phyloP scores from a whole-genome alignment of 2,797 vertebrate species.

The Neomorphus geoffroyi region DNA sequence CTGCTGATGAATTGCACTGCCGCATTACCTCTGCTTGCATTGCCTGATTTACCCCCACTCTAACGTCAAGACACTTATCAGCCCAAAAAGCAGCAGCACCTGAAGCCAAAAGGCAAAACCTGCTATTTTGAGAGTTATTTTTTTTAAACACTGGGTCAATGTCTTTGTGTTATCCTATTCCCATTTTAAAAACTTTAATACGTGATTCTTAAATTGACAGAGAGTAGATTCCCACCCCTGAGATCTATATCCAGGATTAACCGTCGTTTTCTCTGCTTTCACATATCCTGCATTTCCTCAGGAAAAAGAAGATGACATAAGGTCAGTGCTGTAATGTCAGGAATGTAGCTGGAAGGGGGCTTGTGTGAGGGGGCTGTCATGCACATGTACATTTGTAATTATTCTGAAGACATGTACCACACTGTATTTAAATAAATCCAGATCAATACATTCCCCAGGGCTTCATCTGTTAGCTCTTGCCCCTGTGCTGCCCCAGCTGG shows the following conservation, averaged over 20 bases:
- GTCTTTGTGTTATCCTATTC: neutral
- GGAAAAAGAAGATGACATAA: slow-evolving; percentile 21
- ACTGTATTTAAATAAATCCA: slow-evolving; percentile 29
- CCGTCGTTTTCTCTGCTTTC: neutral
- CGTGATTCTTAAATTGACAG: neutral
- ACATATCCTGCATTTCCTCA: slow-evolving; percentile 25
- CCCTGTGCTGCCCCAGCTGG: neutral
- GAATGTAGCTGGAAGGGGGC: slow-evolving; percentile 16
- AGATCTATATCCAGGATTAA: neutral
- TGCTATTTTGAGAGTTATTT: neutral
- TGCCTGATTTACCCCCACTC: neutral
- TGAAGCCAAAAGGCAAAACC: neutral
- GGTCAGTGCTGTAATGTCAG: slow-evolving; percentile 47
- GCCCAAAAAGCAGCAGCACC: neutral
- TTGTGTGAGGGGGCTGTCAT: neutral
- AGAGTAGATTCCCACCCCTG: neutral
- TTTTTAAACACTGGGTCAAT: neutral
- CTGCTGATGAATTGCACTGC: neutral
- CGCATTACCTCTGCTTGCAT: neutral
- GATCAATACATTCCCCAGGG: slow-evolving; percentile 8
- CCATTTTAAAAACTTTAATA: neutral
- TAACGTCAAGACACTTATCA: neutral
- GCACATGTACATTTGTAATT: slow-evolving; percentile 15
- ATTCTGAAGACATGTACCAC: neutral
- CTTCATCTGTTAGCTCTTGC: slow-evolving; percentile 4